Evolutionary conservation across 2,113 vertebrate species (phyloP).

Genomic region (Arizona elegans): DNA sequence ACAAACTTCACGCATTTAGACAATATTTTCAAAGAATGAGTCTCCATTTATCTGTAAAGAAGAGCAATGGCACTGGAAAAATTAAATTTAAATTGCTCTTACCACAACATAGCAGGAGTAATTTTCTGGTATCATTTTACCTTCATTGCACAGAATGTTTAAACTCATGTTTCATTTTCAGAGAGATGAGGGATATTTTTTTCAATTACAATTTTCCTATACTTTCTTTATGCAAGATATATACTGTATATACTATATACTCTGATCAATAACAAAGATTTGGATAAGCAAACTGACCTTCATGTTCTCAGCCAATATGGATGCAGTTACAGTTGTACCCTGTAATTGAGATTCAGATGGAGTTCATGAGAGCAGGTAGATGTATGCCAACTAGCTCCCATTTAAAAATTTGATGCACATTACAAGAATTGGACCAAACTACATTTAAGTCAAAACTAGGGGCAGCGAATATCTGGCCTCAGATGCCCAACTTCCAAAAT

Average conservation of each 20-base stretch:
- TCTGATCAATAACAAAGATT: not conserved
- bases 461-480: not conserved
- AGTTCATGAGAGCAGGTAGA: not conserved
- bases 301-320: not conserved
- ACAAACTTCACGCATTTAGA: not conserved
- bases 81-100: not conserved
- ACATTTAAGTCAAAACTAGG: not conserved
- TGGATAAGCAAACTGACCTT: not conserved
- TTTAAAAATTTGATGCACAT: not conserved
- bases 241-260: not conserved
- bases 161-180: slow-evolving; percentile 2
- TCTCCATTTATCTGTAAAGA: slow-evolving; percentile 10
- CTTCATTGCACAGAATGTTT: slow-evolving; percentile 11
- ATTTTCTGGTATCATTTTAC: slow-evolving; percentile 14
- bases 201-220: not conserved
- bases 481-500: not conserved
- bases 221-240: not conserved
- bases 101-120: not conserved
- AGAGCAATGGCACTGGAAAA: not conserved
- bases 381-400: not conserved
- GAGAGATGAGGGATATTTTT: not conserved
- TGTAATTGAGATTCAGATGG: not conserved
- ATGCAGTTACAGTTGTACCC: not conserved
- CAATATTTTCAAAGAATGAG: slow-evolving; percentile 1
- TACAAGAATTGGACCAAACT: not conserved